Base-by-base conservation (phyloP, 2,888 invertebrate genomes). In the Amblyjoppa fuscipennis region DNA sequence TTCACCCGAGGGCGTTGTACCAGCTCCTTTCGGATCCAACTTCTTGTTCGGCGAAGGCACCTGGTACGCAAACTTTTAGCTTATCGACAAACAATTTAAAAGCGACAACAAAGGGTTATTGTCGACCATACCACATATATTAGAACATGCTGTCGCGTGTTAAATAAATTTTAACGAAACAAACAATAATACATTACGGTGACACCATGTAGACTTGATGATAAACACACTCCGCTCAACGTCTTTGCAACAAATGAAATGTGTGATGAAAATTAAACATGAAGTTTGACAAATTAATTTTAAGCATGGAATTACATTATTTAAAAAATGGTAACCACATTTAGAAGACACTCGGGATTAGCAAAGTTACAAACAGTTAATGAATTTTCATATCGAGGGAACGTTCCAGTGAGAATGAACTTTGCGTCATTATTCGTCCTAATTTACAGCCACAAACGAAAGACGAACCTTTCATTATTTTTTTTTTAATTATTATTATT, bases 1-100 rank as follows among this genome's bases (percentile, higher is more conserved):
- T 95, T 99, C 99, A 86, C 97, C 97, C 77, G 97, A 97, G 3
- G 97, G 97, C 76, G 97, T 96, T 91, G 96, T 96, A 3, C 94
- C 93, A 6, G 94, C 93, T 53, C 94, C 94, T 88, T 94, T 94
- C 0, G 97, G 96, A 90, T 88, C 96, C 95, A 94, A 95, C 94
- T 94, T 96, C 95, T 91, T 97, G 95, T 95, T 98, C 97, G 78
- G 96, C 95, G 91, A 96, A 95, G 94, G 92, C 45, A 93, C 94
- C 93, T 94, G 86, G 31, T 82, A 74, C 74, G 45, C 20, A 82
- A 88, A 88, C 51, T 45, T 71, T 91, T 89, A 90, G 70, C 81
- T 77, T 71, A 75, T n/a, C 64, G n/a, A 34, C 41, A 80, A 70
- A 38, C n/a, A 16, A 25, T 80, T 59, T 16, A 70, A 73, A 49